Base-by-base conservation (phyloP, 2,888 invertebrate species). In the Siphlonurus alternatus region DNA sequence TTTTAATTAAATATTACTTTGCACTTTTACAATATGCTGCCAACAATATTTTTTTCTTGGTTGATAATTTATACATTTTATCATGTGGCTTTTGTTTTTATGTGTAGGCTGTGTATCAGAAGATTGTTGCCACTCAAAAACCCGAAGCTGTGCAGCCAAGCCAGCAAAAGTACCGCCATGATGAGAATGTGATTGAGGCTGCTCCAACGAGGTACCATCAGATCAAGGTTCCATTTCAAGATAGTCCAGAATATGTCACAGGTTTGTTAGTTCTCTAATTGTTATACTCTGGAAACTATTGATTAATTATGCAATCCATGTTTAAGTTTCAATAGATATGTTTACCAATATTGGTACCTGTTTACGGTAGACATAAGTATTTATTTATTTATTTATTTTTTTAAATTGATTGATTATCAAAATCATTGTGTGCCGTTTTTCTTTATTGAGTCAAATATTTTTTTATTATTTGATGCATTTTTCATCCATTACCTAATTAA, bases 121-220 rank as follows among this genome's bases (percentile, higher is more conserved):
- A 87, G 74, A 82, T 89, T 61, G 84, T 86, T 71, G 75, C 77
- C 23, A 78, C 80, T 2, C 79, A 80, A 66, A 83, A 82, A 56
- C 56, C 56, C 20, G 56, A 56, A 20, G n/a, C 22, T n/a, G 56
- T 56, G 5, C n/a, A n/a, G 5, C 38, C 38, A 5, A n/a, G 15
- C 61, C 71, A 70, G 61, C 73, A 73, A 56, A 83, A 84, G 73
- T 89, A 84, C 74, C 83, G 91, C 3, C 91, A 89, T 76, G 91
- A 93, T 79, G 89, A 94, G 78, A 92, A 91, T 77, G 83, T 93
- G 65, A 81, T 94, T 66, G 81, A 81, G 62, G 78, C 83, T 19
- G 77, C 80, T 66, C 85, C 87, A 2, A 79, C 83, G 3, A 80
- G 81, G 23, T 80, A 83, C 70, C 80, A 85, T 62, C 86, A 87